These are phyloP conservation scores for Epizoanthus illoricatus DNA, from an alignment of 92 coral and sea anemone species.

Conservation along the genomic window DNA sequence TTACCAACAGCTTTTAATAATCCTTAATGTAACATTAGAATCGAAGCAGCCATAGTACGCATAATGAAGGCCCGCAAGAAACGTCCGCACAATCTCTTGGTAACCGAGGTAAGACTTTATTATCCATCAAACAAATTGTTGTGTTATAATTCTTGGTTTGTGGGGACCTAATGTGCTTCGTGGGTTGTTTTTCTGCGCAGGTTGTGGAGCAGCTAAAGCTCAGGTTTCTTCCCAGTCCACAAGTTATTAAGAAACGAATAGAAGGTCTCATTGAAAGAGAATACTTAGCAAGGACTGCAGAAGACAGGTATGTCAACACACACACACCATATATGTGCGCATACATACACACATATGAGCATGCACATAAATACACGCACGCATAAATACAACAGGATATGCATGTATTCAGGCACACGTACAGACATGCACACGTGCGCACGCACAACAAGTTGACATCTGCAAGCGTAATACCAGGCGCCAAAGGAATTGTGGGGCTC, in stretches of 20 bases:
- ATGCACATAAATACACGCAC: not conserved
- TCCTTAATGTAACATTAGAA: constrained; percentile 75
- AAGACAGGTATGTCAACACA: constrained; percentile 76
- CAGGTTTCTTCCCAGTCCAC: constrained; percentile 95
- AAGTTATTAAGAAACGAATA: constrained; percentile 96
- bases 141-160: not conserved
- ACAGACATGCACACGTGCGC: not conserved
- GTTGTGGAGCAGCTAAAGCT: constrained; percentile 92
- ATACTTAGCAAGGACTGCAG: constrained; percentile 93
- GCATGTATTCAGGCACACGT: not conserved
- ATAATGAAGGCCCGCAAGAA: constrained; percentile 98
- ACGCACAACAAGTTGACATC: not conserved
- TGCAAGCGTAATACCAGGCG: too few relatives aligned
- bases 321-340: not conserved
- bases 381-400: not conserved
- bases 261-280: constrained; percentile 98
- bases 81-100: constrained; percentile 92
- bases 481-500: too few relatives aligned
- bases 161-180: not conserved
- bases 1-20: not conserved
- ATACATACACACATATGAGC: not conserved
- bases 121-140: not conserved
- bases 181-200: constrained; percentile 35
- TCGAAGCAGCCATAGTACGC: constrained; percentile 96
- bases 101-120: constrained; percentile 73